Evolutionary conservation across 2,888 invertebrate genomes (phyloP), one percentile per base, ranked within the genome.

Genomic region (Mythimna albipuncta): DNA sequence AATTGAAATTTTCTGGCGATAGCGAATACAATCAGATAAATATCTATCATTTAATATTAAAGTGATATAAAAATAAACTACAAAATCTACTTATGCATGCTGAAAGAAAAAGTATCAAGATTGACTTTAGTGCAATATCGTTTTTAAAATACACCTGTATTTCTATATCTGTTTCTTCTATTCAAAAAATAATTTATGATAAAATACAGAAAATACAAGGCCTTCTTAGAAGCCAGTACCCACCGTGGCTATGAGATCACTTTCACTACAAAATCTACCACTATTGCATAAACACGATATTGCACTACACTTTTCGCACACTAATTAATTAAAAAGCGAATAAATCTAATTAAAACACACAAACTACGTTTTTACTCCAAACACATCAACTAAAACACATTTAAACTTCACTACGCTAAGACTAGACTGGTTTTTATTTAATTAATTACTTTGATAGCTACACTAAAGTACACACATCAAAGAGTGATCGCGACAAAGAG

Each of bases 181-280:
- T 21, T 38, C 10, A 26, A 69, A 38, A 26, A 19, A 54, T 0
- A 11, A 9, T 50, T 1, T 35, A 38, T 26, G 4, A 26, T 0
- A n/a, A 41, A 47, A 32, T 7, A 58, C 58, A 38, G 35, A 19
- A 62, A 44, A 55, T n/a, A 2, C 32, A 61, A 57, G 13, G 3
- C 16, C 13, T 2, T 19, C 32, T 35, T 2, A 69, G 35, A 55
- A 61, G 19, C 2, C 9, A 55, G 32, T 67, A 76, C 81, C 77
- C 77, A 81, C 80, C 80, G 64, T 81, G 44, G 41, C 44, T 72
- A 44, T 63, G 35, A 54, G 47, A 63, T 67, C 61, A 76, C 80
- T 67, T 58, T 58, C 62, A 63, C 59, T 63, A 38, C 41, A 67
- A 67, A 80, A 76, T 21, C n/a, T n/a, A 59, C n/a, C 65, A 70